Percentiles rank a stretch among this genome's conserved stretches.
Evolutionary conservation across 2,888 invertebrate species (phyloP).

Genomic region (Carterocephalus palaemon): DNA sequence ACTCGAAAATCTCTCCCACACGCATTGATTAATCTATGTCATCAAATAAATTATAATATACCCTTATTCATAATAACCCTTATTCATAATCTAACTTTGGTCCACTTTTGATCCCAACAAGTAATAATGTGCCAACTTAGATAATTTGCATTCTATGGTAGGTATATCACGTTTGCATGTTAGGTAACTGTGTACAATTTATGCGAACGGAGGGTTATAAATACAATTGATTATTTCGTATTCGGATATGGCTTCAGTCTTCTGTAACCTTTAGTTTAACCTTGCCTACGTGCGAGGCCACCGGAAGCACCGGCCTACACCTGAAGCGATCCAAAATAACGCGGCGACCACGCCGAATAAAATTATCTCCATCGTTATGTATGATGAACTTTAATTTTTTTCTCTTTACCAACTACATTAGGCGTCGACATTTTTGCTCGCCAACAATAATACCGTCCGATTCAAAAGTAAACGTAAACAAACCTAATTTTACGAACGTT

Average conservation of each 20-base stretch:
- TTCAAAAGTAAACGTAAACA: constrained; percentile 40
- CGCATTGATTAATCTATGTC: no score
- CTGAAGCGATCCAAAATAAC: constrained; percentile 57
- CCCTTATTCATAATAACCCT: no score
- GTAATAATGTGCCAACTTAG: no score
- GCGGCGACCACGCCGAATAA: constrained; percentile 39
- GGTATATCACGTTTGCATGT: no score
- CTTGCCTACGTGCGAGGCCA: constrained; percentile 48
- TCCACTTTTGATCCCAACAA: no score
- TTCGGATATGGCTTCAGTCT: constrained; percentile 1
- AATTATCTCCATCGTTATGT: constrained; percentile 47
- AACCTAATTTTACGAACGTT: constrained; percentile 37
- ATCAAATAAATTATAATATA: no score
- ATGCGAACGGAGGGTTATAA: no score
- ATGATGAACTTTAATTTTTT: constrained; percentile 41
- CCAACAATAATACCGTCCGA: constrained; percentile 46
- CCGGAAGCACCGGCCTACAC: constrained; percentile 47
- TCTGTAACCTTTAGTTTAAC: constrained; percentile 31
- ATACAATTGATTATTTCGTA: background rate
- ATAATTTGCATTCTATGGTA: no score
- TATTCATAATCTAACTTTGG: no score
- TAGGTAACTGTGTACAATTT: no score
- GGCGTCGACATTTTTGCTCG: constrained; percentile 29
- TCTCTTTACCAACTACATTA: constrained; percentile 18
- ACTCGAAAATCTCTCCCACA: no score